Conservation (phyloP, 2,797 vertebrate genomes). For the Pelochelys cantorii region DNA sequence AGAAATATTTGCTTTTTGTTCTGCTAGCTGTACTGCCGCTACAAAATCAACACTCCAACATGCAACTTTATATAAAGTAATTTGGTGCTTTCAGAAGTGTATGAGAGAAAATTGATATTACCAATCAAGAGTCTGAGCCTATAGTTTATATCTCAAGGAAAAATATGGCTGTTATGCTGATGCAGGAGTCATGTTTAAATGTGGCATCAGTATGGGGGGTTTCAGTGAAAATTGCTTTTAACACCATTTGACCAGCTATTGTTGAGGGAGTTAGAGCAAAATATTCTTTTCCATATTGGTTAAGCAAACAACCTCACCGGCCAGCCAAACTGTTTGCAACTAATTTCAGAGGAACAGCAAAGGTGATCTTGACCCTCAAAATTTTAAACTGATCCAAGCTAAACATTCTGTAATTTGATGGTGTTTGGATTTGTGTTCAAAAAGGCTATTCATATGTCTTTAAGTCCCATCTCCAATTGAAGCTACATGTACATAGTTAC, state of each 20-base stretch:
- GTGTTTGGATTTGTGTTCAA: neutral
- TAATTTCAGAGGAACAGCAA: neutral
- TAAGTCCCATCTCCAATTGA: neutral
- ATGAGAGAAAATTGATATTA: neutral
- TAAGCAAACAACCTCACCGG: neutral
- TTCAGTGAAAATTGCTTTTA: neutral
- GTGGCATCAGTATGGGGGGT: neutral
- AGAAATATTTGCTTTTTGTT: neutral
- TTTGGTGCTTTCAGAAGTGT: neutral
- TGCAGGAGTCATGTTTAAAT: neutral
- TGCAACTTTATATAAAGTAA: neutral
- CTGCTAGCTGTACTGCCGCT: neutral
- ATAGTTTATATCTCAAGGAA: fast-evolving
- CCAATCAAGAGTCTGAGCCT: neutral
- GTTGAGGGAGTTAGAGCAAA: neutral
- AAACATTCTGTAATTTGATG: neutral
- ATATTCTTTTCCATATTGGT: too few species aligned
- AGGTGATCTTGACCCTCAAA: neutral
- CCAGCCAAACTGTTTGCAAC: neutral
- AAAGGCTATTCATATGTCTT: neutral
- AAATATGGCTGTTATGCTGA: neutral
- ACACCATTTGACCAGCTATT: fast-evolving
- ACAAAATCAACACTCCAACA: neutral
- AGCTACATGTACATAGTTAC: neutral
- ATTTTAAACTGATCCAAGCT: neutral